Evolutionary conservation across 2,888 invertebrate genomes (phyloP).

Genomic region (Colletes collaris): DNA sequence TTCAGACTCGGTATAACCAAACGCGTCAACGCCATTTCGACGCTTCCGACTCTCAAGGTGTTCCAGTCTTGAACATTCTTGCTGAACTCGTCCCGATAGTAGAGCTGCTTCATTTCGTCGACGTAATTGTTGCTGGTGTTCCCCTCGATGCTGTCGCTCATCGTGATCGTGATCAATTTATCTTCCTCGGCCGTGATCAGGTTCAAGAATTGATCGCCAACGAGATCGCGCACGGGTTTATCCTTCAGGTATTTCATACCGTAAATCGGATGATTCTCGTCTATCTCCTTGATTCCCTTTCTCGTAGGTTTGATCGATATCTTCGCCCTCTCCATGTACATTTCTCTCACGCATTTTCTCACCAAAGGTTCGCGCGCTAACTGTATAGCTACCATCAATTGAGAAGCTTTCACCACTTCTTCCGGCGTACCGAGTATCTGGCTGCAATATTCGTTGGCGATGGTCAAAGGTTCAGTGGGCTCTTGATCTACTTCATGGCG

Average conservation of each 20-base stretch:
- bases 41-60: conserved; percentile 92
- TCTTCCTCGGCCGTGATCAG: conserved; percentile 92
- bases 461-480: conserved; percentile 90
- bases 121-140: conserved; percentile 91
- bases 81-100: conserved; percentile 96
- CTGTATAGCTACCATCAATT: conserved; percentile 97
- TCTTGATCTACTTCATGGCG: conserved; percentile 97
- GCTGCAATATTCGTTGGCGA: conserved; percentile 89
- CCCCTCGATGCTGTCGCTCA: conserved; percentile 91
- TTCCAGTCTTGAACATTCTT: conserved; percentile 98
- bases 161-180: conserved; percentile 88
- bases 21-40: conserved; percentile 93
- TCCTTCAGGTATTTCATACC: conserved; percentile 95
- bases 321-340: conserved; percentile 94
- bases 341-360: conserved; percentile 92
- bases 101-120: conserved; percentile 94
- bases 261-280: conserved; percentile 95
- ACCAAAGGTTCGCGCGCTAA: conserved; percentile 95
- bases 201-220: conserved; percentile 95
- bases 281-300: conserved; percentile 96
- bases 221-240: conserved; percentile 95
- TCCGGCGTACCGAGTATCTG: conserved; percentile 85
- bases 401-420: conserved; percentile 94
- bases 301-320: conserved; percentile 93
- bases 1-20: conserved; percentile 95